Base-by-base conservation (phyloP, 2,113 vertebrate species). In the Perca fluviatilis region DNA sequence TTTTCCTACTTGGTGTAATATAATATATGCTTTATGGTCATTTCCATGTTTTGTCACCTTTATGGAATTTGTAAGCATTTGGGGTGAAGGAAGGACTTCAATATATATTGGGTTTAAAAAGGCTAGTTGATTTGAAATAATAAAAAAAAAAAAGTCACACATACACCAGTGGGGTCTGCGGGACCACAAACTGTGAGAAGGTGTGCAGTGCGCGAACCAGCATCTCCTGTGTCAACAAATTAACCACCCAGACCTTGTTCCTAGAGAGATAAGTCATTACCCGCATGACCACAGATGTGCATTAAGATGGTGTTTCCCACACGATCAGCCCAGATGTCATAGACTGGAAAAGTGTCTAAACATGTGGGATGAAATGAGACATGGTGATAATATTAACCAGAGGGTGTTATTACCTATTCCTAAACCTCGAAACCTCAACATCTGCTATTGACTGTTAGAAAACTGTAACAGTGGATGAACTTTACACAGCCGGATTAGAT, bases 381-480 rank as follows among this genome's bases (percentile, higher is more conserved):
- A 64, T 51, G 83, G 49, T 68, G 79, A 79, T 70, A 33, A 53
- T 72, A 46, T 68, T 83, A 77, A 83, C 81, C 58, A 50, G 63
- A 86, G 83, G 80, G 62, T 78, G 54, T 70, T 43, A 56, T 85
- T 79, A 71, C 66, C 53, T 30, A 76, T 79, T 80, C 81, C 43
- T 60, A 72, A 84, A 79, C 7, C 67, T 77, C 19, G 43, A 57
- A 79, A 76, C 33, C 64, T 84, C 63, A 82, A 85, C 85, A 83
- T 82, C 85, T 90, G 86, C 85, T 69, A 80, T 68, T 58, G 73
- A 86, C 63, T 71, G 43, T 73, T 64, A 60, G 64, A 81, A 83
- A 87, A 82, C 49, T 66, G 57, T 21, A 71, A 77, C 68, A 51
- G 60, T 60, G 69, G 73, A 25, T 84, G 73, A 82, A 90, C 60